Conservation (phyloP, 1,140 invertebrate genomes). For the Nephotettix cincticeps region DNA sequence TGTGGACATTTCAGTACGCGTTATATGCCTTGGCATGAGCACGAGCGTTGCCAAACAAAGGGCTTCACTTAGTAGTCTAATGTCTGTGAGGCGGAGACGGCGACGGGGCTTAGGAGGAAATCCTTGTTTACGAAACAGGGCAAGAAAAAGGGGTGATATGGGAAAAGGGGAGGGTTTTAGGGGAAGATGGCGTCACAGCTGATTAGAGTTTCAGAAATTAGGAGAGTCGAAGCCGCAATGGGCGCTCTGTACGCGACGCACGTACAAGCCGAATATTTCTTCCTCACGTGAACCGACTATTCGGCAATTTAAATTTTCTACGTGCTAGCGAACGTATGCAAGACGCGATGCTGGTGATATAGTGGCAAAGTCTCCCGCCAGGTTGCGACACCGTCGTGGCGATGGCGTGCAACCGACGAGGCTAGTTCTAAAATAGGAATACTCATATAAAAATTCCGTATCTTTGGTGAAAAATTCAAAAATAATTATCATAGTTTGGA, state of each 20-base stretch:
- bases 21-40: no score
- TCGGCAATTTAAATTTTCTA: conserved; percentile 7
- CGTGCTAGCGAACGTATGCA: neutral
- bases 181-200: neutral
- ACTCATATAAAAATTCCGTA: no score
- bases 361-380: no score
- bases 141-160: no score
- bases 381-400: no score
- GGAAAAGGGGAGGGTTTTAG: neutral
- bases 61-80: neutral
- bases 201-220: neutral
- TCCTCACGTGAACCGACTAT: neutral
- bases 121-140: conserved; percentile 6
- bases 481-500: no score
- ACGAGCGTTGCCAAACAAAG: neutral
- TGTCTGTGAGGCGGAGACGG: neutral
- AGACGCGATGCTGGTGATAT: neutral
- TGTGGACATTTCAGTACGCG: no score
- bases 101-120: neutral
- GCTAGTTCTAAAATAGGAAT: no score
- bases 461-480: no score
- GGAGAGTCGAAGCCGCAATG: no score
- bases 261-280: neutral
- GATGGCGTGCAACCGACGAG: no score
- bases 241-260: neutral